Evolutionary conservation across 2,888 invertebrate genomes (phyloP).

Genomic region (Ptilodon capucinus): DNA sequence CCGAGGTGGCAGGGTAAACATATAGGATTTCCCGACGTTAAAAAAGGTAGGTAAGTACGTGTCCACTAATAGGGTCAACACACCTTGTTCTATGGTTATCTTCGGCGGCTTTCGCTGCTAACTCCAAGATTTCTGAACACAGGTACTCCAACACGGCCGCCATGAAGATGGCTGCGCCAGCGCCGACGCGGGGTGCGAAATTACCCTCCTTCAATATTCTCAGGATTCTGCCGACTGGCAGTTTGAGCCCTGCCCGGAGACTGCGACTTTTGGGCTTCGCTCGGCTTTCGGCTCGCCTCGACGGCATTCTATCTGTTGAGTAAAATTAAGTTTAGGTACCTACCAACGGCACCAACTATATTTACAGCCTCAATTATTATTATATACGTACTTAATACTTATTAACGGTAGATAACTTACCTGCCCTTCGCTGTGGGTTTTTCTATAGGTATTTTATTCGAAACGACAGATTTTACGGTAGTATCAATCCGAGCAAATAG

Average conservation of each 20-base stretch:
- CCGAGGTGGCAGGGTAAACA: too few relatives aligned
- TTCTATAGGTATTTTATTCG: too few relatives aligned
- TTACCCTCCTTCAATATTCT: constrained; percentile 84
- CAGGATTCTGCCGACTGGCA: constrained; percentile 84
- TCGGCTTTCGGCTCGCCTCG: constrained; percentile 55
- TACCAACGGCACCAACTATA: too few relatives aligned
- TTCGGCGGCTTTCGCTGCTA: constrained; percentile 85
- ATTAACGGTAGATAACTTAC: too few relatives aligned
- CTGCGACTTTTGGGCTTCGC: constrained; percentile 78
- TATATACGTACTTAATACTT: too few relatives aligned
- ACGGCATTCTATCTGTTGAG: too few relatives aligned
- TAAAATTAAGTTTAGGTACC: too few relatives aligned
- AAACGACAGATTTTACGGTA: too few relatives aligned
- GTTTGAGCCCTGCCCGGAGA: constrained; percentile 80
- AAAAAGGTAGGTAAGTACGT: neutral
- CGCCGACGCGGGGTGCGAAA: constrained; percentile 83
- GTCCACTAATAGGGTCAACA: neutral
- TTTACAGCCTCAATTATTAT: too few relatives aligned
- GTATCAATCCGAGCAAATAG: too few relatives aligned
- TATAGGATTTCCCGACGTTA: too few relatives aligned
- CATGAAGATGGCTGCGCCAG: constrained; percentile 79
- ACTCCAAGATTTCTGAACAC: constrained; percentile 87
- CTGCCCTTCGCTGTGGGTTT: too few relatives aligned
- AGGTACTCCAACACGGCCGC: constrained; percentile 86
- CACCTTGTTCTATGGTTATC: constrained; percentile 86